Conservation (phyloP, 2,797 vertebrate genomes). For the Botia almorhae region DNA sequence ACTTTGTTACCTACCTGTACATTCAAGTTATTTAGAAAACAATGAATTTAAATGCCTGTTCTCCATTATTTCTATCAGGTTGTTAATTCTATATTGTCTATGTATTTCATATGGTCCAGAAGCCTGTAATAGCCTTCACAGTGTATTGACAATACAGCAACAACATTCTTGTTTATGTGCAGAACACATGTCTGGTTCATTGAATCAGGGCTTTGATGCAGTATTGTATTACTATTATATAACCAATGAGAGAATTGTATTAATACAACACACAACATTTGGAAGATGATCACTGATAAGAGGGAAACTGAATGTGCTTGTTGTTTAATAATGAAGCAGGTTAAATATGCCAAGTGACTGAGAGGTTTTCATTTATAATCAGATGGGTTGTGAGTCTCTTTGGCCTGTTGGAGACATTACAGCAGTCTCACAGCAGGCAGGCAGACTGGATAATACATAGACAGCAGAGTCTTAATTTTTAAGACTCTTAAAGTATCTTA, state of each 20-base stretch:
- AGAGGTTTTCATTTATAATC: background rate
- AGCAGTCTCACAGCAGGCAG: background rate
- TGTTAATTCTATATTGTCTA: constrained; percentile 61
- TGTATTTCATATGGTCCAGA: constrained; percentile 64
- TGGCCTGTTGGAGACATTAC: background rate
- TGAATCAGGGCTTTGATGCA: constrained; percentile 56
- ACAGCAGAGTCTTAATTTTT: background rate
- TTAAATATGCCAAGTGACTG: constrained; percentile 1
- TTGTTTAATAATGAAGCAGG: background rate
- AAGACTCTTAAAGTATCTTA: background rate
- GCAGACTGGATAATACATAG: background rate
- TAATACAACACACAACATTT: constrained; percentile 17
- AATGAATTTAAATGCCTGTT: too few relatives aligned
- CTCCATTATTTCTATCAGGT: too few relatives aligned
- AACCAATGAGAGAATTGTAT: constrained; percentile 72
- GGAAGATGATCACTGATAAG: constrained; percentile 2
- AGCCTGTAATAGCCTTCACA: constrained; percentile 64
- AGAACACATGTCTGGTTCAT: constrained; percentile 62
- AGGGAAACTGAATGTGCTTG: background rate
- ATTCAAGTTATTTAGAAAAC: constrained; percentile 58
- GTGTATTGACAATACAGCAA: constrained; percentile 65
- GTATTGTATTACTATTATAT: constrained; percentile 68
- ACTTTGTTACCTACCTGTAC: constrained; percentile 53
- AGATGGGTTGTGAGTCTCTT: background rate
- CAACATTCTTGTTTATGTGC: constrained; percentile 68